Evolutionary conservation across 1,140 invertebrate species (phyloP), one percentile per base, ranked within the genome.

Genomic region (Archivesica marissinica): DNA sequence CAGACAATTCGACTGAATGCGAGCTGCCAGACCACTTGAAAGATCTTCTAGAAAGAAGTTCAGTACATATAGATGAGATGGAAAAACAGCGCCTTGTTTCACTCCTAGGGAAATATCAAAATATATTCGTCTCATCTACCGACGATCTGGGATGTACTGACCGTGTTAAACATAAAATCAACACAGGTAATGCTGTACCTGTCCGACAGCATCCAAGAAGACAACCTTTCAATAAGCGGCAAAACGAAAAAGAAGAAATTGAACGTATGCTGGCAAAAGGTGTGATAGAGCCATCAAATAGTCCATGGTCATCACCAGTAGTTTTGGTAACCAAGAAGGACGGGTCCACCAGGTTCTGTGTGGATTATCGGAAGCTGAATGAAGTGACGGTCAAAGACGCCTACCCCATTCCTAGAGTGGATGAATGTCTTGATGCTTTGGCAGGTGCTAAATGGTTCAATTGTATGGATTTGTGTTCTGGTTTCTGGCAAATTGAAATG

Each of bases 401-500:
- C 3, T 90, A 90, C 44, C 76, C 86, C 11, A 72, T 89, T 0
- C 89, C 88, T 13, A 80, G 80, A 35, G 78, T 89, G 39, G 88
- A 89, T 30, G 89, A 90, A 39, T 70, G 77, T 0, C 38, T 91
- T 13, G 82, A 86, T 44, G 47, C 82, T 20, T 35, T 88, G 15
- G 50, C 61, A 56, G 74, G 66, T 20, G 77, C 76, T 9, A 52
- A 80, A 47, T 87, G 61, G 30, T 89, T 85, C 56, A 82, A 41
- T 23, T 80, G 56, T 30, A 30, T 89, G 15, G 86, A 89, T 56
- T 44, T 88, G 23, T 56, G 6, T 25, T 72, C 25, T 25, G 91
- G 91, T 17, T 93, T 84, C 66, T 92, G 92, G 92, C 94, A 94
- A 76, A 83, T 95, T 2, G 77, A 59, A 41, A 74, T 95, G 9